A percentile compares a stretch with the other conserved stretches of the same genome.
Evolutionary conservation across 2,113 vertebrate genomes (phyloP).

Genomic region (Nycticorax nycticorax): DNA sequence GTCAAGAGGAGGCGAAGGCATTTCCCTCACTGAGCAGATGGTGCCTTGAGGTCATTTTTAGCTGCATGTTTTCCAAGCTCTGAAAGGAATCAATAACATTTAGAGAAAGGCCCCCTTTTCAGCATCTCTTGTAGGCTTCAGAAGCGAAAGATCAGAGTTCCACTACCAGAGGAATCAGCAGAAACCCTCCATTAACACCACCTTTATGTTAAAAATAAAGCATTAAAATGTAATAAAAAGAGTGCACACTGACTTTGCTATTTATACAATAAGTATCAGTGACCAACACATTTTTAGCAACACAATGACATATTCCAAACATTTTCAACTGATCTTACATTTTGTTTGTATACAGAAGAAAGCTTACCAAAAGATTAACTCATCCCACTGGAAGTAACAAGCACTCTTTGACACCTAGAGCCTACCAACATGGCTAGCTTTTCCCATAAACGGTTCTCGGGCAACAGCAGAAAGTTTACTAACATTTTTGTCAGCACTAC

Average conservation of each 20-base stretch:
- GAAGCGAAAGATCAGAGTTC: not conserved
- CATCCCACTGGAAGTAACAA: not conserved
- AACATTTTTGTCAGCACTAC: not conserved
- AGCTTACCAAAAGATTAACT: not conserved
- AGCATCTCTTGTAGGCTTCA: not conserved
- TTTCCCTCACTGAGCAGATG: not conserved
- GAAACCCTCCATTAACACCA: not conserved
- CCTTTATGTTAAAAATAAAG: not conserved
- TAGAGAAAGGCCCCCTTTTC: not conserved
- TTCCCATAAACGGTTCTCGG: not conserved
- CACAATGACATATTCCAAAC: not conserved
- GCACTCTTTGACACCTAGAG: not conserved
- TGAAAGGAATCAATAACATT: not conserved
- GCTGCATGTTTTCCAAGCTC: not conserved
- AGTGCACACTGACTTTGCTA: not conserved
- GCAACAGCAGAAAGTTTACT: not conserved
- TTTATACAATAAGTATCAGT: not conserved
- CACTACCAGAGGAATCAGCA: not conserved
- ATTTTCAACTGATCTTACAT: not conserved
- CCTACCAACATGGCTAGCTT: not conserved
- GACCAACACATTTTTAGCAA: not conserved
- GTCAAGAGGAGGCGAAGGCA: not conserved
- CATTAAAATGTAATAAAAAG: not conserved
- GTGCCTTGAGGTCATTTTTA: constrained; percentile 28
- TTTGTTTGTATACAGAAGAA: not conserved